Percentiles rank a stretch among this genome's conserved stretches.
phyloP scores from a whole-genome alignment of 2,888 invertebrate genomes.

The Saturnia japonica region DNA sequence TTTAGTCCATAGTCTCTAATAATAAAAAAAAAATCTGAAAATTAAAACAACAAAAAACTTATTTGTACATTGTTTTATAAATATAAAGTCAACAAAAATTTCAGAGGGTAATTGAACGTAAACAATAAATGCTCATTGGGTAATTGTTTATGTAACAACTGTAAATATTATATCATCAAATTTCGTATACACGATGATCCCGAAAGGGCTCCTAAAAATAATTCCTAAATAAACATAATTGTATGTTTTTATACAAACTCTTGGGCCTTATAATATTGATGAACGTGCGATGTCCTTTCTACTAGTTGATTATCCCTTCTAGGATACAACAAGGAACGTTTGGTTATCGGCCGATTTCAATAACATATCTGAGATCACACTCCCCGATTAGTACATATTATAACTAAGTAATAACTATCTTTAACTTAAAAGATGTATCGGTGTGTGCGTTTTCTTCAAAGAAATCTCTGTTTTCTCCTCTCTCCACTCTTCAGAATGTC shows the following conservation, averaged over 20 bases:
- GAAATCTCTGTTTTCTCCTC: too few species aligned
- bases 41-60: neutral
- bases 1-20: too few species aligned
- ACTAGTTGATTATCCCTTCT: neutral
- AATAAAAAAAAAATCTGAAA: neutral
- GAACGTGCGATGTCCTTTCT: neutral
- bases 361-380: too few species aligned
- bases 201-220: neutral
- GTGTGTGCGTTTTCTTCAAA: too few species aligned
- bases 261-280: neutral
- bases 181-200: neutral
- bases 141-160: constrained; percentile 5
- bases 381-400: too few species aligned
- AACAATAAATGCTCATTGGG: constrained; percentile 9
- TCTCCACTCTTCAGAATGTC: too few species aligned
- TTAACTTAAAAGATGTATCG: too few species aligned
- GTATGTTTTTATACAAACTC: neutral
- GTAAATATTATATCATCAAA: constrained; percentile 2
- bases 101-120: constrained; percentile 9
- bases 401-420: too few species aligned
- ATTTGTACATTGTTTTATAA: neutral
- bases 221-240: neutral
- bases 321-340: too few species aligned
- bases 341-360: too few species aligned
- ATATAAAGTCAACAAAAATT: neutral